Evolutionary conservation across 2,797 vertebrate species (phyloP).

Genomic region (Poecile montanus): DNA sequence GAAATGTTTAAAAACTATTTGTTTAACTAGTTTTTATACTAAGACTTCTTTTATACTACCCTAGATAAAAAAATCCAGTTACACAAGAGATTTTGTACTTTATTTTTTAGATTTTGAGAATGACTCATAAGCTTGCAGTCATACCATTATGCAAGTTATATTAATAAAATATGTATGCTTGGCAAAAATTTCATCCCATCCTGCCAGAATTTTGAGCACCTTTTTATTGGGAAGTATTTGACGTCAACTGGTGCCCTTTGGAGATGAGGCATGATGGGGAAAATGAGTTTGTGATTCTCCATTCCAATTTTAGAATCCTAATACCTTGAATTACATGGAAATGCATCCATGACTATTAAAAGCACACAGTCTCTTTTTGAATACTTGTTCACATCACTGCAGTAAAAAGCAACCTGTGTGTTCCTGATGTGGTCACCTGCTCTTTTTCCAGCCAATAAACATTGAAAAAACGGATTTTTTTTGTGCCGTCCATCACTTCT

Average conservation of each 20-base stretch:
- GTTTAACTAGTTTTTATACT: not conserved
- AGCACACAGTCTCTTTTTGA: not conserved
- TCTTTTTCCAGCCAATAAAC: not conserved
- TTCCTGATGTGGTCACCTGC: not conserved
- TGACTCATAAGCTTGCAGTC: slow-evolving; percentile 37
- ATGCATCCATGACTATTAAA: not conserved
- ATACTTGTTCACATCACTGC: not conserved
- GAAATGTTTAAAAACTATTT: not conserved
- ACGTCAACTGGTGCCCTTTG: slow-evolving; percentile 1
- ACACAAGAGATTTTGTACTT: not conserved
- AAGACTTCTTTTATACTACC: not conserved
- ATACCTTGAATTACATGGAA: not conserved
- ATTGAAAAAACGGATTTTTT: not conserved
- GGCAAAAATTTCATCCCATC: not conserved
- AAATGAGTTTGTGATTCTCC: not conserved
- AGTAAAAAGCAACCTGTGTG: not conserved
- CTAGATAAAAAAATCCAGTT: not conserved
- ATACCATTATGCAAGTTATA: slow-evolving; percentile 3
- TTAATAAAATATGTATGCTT: slow-evolving; percentile 26
- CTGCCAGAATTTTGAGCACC: slow-evolving; percentile 34
- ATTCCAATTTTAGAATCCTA: not conserved
- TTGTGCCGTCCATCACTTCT: not conserved
- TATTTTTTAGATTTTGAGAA: slow-evolving; percentile 13
- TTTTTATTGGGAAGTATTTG: slow-evolving; percentile 20
- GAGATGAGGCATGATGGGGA: not conserved